These are phyloP conservation scores for Hydropsyche betteni DNA, from an alignment of 2,888 invertebrate species.

Conservation along the genomic window DNA sequence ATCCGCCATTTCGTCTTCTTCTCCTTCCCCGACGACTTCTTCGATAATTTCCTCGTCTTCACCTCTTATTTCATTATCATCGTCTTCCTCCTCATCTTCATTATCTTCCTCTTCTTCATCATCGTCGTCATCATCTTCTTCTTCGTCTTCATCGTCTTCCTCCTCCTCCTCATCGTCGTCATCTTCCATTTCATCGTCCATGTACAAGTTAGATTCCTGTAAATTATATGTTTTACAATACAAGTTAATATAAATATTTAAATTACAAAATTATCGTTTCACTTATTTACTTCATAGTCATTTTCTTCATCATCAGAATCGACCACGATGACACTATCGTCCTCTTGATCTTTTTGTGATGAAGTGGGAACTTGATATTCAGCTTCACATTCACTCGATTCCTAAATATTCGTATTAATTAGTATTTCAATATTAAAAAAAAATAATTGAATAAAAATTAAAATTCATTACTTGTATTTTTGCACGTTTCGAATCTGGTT, in stretches of 20 bases:
- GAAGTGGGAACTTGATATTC: constrained; percentile 88
- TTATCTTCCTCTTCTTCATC: background rate
- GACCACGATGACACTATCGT: constrained; percentile 80
- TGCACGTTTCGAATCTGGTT: constrained; percentile 53
- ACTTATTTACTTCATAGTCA: constrained; percentile 4
- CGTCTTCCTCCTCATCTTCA: background rate
- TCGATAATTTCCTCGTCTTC: constrained; percentile 24
- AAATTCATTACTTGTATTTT: constrained; percentile 54
- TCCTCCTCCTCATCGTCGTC: background rate
- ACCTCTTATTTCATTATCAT: background rate
- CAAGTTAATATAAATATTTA: no score
- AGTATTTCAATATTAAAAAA: constrained; percentile 52
- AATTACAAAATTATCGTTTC: background rate
- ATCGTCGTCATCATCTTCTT: background rate
- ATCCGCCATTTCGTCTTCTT: constrained; percentile 53
- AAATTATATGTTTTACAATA: constrained; percentile 3
- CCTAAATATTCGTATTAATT: constrained; percentile 29
- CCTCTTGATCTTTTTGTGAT: constrained; percentile 86
- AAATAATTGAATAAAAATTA: background rate
- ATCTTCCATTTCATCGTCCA: background rate
- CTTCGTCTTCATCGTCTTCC: background rate
- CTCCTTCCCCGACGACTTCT: background rate
- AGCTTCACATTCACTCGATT: constrained; percentile 63
- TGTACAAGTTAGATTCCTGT: constrained; percentile 8
- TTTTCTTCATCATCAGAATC: constrained; percentile 80